Evolutionary conservation across 2,113 vertebrate genomes (phyloP).

Genomic region (Grammomys surdaster): DNA sequence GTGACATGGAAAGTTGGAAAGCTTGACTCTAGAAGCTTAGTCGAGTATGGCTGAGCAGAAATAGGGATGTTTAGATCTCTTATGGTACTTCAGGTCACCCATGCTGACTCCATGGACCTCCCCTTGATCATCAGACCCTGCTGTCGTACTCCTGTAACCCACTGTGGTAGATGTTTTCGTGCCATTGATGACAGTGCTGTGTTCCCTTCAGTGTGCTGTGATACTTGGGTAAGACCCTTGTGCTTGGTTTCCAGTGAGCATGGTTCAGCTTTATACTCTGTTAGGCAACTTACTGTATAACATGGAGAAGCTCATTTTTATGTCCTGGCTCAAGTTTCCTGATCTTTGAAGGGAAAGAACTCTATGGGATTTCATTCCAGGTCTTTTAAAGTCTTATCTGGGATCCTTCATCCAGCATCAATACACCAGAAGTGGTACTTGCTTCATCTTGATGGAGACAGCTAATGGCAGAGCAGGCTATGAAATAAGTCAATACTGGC

Average conservation of each 20-base stretch:
- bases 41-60: neutral
- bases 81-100: rapidly evolving
- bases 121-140: neutral
- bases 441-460: neutral
- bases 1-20: neutral
- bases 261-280: neutral
- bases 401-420: neutral
- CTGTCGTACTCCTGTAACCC: neutral
- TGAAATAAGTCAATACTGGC: neutral
- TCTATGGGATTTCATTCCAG: neutral
- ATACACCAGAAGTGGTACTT: rapidly evolving
- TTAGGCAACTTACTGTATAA: neutral
- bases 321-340: neutral
- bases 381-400: neutral
- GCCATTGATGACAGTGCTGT: neutral
- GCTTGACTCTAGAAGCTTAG: neutral
- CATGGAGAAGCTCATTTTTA: neutral
- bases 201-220: neutral
- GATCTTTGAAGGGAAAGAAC: neutral
- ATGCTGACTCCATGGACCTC: rapidly evolving
- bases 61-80: too few relatives aligned
- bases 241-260: neutral
- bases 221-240: neutral
- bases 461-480: neutral
- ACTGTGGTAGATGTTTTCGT: neutral